These are phyloP conservation scores for Anguilla megastoma DNA, from an alignment of 2,797 vertebrate species.

Conservation along the genomic window DNA sequence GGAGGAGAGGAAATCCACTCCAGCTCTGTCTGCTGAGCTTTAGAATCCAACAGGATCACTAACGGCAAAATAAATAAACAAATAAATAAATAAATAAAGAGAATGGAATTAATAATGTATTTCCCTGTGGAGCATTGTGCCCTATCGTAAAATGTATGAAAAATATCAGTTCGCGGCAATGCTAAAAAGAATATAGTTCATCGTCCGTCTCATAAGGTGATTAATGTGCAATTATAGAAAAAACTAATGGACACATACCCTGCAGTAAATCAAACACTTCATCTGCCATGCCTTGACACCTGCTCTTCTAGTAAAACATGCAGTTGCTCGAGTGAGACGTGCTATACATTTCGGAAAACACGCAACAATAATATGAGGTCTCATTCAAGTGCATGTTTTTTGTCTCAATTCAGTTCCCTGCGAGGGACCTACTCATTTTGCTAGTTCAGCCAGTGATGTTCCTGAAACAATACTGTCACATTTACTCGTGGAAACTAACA, in stretches of 20 bases:
- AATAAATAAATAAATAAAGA: slow-evolving; percentile 8
- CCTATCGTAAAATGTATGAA: background rate
- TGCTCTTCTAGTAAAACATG: slow-evolving; percentile 9
- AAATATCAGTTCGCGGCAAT: background rate
- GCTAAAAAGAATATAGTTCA: background rate
- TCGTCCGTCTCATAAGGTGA: background rate
- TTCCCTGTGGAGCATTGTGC: background rate
- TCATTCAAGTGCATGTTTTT: slow-evolving; percentile 11
- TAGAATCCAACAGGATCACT: slow-evolving; percentile 98
- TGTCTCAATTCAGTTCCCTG: background rate
- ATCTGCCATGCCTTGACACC: slow-evolving; percentile 9
- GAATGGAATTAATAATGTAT: slow-evolving; percentile 31
- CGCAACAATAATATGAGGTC: background rate
- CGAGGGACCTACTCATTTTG: background rate
- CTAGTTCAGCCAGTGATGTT: background rate
- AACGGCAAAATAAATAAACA: slow-evolving; percentile 64
- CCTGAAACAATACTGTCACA: background rate
- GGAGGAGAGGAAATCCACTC: slow-evolving; percentile 99
- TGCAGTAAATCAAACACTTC: slow-evolving; percentile 15
- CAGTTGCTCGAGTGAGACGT: slow-evolving; percentile 14
- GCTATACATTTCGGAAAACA: slow-evolving; percentile 13
- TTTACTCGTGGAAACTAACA: background rate
- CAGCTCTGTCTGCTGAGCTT: slow-evolving; percentile 98
- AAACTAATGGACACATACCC: background rate
- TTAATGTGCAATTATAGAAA: background rate